Conservation (phyloP, 2,113 vertebrate species). For the Silurus asotus region DNA sequence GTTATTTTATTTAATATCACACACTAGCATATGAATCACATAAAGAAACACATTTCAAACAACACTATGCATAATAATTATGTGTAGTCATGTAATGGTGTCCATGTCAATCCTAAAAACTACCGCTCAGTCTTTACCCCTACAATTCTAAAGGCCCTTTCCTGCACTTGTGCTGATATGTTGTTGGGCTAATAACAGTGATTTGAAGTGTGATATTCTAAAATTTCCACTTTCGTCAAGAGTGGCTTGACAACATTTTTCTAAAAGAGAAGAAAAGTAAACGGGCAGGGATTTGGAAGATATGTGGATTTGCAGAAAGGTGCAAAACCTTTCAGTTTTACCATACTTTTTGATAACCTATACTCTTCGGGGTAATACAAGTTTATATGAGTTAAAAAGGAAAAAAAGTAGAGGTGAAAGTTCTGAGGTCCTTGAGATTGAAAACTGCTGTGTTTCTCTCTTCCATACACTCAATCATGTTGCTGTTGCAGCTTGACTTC, state of each 20-base stretch:
- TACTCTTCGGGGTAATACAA: conserved; percentile 11
- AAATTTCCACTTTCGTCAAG: not conserved
- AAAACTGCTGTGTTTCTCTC: conserved; percentile 23
- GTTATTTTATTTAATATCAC: not conserved
- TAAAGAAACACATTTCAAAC: not conserved
- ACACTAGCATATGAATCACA: not conserved
- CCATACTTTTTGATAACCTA: conserved; percentile 33
- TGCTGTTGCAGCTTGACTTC: conserved; percentile 21
- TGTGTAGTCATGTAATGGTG: not conserved
- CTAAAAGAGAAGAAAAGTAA: conserved; percentile 1
- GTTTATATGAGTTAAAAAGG: conserved; percentile 32
- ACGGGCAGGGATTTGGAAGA: conserved; percentile 4
- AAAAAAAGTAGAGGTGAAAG: not conserved
- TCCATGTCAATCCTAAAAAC: not conserved
- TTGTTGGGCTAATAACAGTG: conserved; percentile 20
- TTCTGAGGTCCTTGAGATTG: conserved; percentile 12
- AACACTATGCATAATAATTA: not conserved
- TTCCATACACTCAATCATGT: conserved; percentile 25
- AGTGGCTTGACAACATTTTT: not conserved
- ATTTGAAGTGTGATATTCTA: not conserved
- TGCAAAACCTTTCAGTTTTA: not conserved
- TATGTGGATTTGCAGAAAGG: conserved; percentile 13
- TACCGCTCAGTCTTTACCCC: not conserved
- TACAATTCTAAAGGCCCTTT: not conserved
- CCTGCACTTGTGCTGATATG: not conserved